Conservation (phyloP, 2,797 vertebrate species). For the Anolis apletophallus region DNA sequence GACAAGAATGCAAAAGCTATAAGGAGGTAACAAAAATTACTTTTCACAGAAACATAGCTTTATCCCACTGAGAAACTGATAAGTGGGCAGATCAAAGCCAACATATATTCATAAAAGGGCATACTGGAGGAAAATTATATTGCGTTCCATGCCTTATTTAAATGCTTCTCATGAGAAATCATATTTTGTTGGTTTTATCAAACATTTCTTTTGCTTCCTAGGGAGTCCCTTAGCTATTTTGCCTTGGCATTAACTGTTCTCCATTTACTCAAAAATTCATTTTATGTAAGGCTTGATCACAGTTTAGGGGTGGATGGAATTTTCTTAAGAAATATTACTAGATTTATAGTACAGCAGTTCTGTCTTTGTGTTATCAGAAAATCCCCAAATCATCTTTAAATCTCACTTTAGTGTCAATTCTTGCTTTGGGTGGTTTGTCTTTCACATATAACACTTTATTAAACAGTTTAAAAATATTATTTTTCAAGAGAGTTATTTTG, state of each 20-base stretch:
- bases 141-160: not conserved
- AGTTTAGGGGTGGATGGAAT: not conserved
- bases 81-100: conserved; percentile 30
- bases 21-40: conserved; percentile 40
- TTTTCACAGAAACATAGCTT: conserved; percentile 40
- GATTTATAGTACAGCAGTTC: not conserved
- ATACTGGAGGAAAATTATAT: conserved; percentile 4
- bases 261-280: not conserved
- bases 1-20: not conserved
- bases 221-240: not conserved
- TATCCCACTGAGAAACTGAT: conserved; percentile 25
- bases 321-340: not conserved
- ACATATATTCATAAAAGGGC: not conserved
- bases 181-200: not conserved
- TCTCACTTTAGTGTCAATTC: not conserved
- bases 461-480: not conserved
- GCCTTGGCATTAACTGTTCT: not conserved
- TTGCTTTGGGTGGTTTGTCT: not conserved
- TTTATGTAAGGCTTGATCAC: not conserved
- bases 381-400: not conserved
- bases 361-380: not conserved
- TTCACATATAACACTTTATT: not conserved
- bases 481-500: not conserved
- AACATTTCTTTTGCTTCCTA: not conserved
- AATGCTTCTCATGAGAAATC: not conserved